Evolutionary conservation across 2,888 invertebrate genomes (phyloP).

Genomic region (Cacoxenus indagator): DNA sequence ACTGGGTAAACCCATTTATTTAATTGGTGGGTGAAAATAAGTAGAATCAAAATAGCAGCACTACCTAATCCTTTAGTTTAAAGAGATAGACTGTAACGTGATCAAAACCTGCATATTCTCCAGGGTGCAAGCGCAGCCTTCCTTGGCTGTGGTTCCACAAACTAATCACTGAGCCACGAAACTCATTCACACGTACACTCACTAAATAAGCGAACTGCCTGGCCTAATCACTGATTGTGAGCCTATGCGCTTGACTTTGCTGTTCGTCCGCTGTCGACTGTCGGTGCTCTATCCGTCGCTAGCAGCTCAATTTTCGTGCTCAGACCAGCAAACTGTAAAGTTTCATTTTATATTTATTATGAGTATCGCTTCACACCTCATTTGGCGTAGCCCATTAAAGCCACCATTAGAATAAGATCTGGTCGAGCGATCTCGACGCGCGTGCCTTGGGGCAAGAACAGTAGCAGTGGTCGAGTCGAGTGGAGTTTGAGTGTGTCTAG

Average conservation of each 20-base stretch:
- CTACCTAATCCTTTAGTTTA: too few species aligned
- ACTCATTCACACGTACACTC: conserved; percentile 5
- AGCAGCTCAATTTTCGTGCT: background rate
- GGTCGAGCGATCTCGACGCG: background rate
- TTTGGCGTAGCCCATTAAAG: conserved; percentile 37
- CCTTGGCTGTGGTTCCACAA: too few species aligned
- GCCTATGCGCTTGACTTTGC: background rate
- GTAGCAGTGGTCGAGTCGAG: background rate
- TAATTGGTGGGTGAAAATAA: too few species aligned
- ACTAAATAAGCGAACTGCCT: too few species aligned
- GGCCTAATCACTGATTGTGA: background rate
- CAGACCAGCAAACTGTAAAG: conserved; percentile 42
- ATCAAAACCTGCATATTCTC: too few species aligned
- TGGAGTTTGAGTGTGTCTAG: background rate
- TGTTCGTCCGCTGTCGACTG: background rate
- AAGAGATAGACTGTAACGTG: too few species aligned
- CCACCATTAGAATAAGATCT: background rate
- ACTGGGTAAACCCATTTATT: too few species aligned
- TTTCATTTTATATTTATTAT: conserved; percentile 35
- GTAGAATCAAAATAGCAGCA: too few species aligned
- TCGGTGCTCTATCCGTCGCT: background rate
- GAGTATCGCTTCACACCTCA: conserved; percentile 52
- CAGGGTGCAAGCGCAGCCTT: too few species aligned
- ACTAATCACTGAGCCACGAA: conserved; percentile 23
- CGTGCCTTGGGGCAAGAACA: conserved; percentile 23